Percentiles rank a stretch among this genome's conserved stretches.
phyloP scores from a whole-genome alignment of 1,140 invertebrate species.

The Lasioglossum albipes region DNA sequence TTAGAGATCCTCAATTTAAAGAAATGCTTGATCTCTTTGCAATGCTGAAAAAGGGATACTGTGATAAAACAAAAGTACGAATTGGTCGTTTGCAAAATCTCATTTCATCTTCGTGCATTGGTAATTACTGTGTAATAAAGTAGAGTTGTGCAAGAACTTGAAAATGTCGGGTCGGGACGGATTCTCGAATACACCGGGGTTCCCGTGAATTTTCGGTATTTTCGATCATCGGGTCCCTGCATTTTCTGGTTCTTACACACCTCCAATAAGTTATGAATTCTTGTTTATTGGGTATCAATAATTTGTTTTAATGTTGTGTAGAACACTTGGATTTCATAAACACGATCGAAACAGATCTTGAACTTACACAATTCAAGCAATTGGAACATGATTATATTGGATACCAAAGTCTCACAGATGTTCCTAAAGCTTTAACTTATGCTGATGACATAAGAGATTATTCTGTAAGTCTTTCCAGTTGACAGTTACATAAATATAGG shows the following conservation, averaged over 20 bases:
- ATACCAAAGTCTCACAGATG: conserved; percentile 98
- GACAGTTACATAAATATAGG: conserved; percentile 9
- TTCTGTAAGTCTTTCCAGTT: conserved; percentile 78
- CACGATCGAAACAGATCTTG: conserved; percentile 85
- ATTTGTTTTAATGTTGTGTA: conserved; percentile 75
- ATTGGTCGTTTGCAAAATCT: conserved; percentile 97
- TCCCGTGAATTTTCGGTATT: too few species aligned
- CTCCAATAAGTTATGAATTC: too few species aligned
- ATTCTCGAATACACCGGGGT: too few species aligned
- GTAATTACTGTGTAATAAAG: conserved; percentile 76
- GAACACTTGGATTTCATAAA: conserved; percentile 98
- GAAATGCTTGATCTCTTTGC: conserved; percentile 98
- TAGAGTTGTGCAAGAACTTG: too few species aligned
- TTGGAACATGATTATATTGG: conserved; percentile 95
- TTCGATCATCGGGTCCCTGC: too few species aligned
- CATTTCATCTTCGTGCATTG: conserved; percentile 96
- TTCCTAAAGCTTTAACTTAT: conserved; percentile 90
- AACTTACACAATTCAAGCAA: conserved; percentile 91
- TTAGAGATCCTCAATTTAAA: conserved; percentile 96
- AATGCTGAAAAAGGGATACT: conserved; percentile 97
- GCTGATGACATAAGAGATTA: conserved; percentile 83
- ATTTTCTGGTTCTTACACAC: too few species aligned
- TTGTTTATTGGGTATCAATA: conserved; percentile 26
- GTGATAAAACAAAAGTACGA: conserved; percentile 96
- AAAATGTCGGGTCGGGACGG: too few species aligned